phyloP scores from a whole-genome alignment of 2,113 vertebrate species.

The Triplophysa tibetana region DNA sequence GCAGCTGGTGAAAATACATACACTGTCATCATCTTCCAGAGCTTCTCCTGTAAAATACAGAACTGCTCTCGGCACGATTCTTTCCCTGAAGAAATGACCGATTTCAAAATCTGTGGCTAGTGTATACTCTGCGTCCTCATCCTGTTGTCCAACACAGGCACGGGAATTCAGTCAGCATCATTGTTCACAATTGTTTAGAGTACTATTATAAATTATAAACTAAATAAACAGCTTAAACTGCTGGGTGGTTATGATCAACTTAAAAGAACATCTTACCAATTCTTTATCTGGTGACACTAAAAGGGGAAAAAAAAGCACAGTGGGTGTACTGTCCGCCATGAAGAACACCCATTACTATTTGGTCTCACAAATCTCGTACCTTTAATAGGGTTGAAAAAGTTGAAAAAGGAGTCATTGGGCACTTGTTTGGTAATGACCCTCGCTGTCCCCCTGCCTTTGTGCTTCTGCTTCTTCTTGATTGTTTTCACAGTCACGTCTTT shows the following conservation, averaged over 20 bases:
- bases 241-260: not conserved
- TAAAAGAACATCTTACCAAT: constrained; percentile 80
- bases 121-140: constrained; percentile 93
- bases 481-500: constrained; percentile 97
- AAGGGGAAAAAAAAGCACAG: constrained; percentile 39
- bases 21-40: constrained; percentile 93
- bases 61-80: constrained; percentile 93
- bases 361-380: constrained; percentile 65
- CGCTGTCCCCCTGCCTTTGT: constrained; percentile 95
- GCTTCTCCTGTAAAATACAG: constrained; percentile 99
- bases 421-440: constrained; percentile 96
- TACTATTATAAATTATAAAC: not conserved
- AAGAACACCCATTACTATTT: too few species aligned
- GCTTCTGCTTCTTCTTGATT: constrained; percentile 98
- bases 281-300: constrained; percentile 84
- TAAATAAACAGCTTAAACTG: not conserved
- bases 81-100: constrained; percentile 96
- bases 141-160: constrained; percentile 68
- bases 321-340: too few species aligned
- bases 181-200: not conserved
- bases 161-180: not conserved
- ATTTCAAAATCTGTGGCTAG: constrained; percentile 96
- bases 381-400: constrained; percentile 97
- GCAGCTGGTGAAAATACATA: constrained; percentile 66
- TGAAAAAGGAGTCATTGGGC: constrained; percentile 96